Base-by-base conservation (phyloP, 2,113 vertebrate species). In the Arvicanthis niloticus region DNA sequence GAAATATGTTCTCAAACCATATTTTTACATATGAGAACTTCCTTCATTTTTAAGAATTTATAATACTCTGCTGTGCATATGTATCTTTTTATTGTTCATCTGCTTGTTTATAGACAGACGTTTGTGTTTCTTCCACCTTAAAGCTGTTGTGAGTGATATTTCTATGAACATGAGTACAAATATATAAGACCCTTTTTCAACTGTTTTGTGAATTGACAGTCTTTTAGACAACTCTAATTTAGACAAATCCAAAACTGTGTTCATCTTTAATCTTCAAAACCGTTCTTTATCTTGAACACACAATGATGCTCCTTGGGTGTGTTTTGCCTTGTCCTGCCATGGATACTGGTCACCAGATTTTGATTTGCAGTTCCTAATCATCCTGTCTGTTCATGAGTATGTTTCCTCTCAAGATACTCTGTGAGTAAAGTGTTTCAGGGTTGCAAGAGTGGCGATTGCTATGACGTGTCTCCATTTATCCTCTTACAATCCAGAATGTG, bases 161-260 rank as follows among this genome's bases (percentile, higher is more conserved):
- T 45, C 60, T 89, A 0, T 72, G 72, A 85, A 91, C 62, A 48
- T 13, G 21, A 26, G 48, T 67, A 31, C 88, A 96, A 2, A 76
- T 81, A 45, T 8, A 76, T 7, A 51, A 91, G 72, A 91, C 13
- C 1, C n/a, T 42, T 31, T 90, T 95, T 92, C 53, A 88, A 13
- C 80, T 84, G 40, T 81, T 92, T 72, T 77, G 51, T 95, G 67
- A 95, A 75, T 22, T 80, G 77, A n/a, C 62, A 56, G 48, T 81
- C 13, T 6, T 87, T 87, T 67, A 70, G 31, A 77, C 15, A 51
- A 60, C 45, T 62, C 21, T 82, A 22, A 51, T 34, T 81, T 12
- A 77, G 51, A 91, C 53, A 91, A 68, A 4, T 70, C 51, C 68
- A 73, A 75, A 88, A 60, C 72, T 75, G 67, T 89, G 82, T 56